phyloP scores from a whole-genome alignment of 1,140 invertebrate species.

The Apis laboriosa region DNA sequence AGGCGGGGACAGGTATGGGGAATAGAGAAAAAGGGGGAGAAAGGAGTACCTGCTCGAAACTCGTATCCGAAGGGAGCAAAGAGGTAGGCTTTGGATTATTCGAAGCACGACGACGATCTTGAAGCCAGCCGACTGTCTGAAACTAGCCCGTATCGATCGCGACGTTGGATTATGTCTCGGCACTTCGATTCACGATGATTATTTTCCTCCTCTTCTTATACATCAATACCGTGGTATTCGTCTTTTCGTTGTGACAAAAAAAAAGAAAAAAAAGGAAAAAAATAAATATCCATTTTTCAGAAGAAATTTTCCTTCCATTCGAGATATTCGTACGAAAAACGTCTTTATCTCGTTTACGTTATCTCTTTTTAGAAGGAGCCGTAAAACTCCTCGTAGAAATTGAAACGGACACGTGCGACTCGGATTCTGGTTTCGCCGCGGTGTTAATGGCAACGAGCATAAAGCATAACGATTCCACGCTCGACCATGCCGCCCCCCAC shows the following conservation, averaged over 20 bases:
- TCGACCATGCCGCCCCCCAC: slow-evolving; percentile 51
- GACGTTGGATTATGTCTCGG: slow-evolving; percentile 53
- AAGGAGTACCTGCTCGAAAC: slow-evolving; percentile 51
- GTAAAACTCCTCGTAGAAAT: slow-evolving; percentile 1
- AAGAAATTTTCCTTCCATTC: not conserved
- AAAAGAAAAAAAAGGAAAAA: no score
- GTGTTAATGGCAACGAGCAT: slow-evolving; percentile 64
- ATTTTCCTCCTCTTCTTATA: slow-evolving; percentile 44
- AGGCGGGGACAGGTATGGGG: slow-evolving; percentile 20
- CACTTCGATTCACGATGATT: slow-evolving; percentile 55
- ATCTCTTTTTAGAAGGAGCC: no score
- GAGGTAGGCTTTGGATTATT: slow-evolving; percentile 73
- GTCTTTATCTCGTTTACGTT: no score
- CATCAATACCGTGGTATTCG: not conserved
- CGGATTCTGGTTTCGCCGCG: slow-evolving; percentile 36
- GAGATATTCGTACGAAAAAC: no score
- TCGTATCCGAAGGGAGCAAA: slow-evolving; percentile 55
- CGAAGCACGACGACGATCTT: slow-evolving; percentile 72
- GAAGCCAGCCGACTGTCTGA: slow-evolving; percentile 47
- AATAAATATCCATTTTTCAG: no score
- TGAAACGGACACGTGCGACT: slow-evolving; percentile 22
- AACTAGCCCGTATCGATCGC: slow-evolving; percentile 60
- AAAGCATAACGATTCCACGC: slow-evolving; percentile 56
- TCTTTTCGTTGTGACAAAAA: no score
- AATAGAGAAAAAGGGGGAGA: slow-evolving; percentile 15